Evolutionary conservation across 2,888 invertebrate genomes (phyloP).

Genomic region (Rhagonycha fulva): DNA sequence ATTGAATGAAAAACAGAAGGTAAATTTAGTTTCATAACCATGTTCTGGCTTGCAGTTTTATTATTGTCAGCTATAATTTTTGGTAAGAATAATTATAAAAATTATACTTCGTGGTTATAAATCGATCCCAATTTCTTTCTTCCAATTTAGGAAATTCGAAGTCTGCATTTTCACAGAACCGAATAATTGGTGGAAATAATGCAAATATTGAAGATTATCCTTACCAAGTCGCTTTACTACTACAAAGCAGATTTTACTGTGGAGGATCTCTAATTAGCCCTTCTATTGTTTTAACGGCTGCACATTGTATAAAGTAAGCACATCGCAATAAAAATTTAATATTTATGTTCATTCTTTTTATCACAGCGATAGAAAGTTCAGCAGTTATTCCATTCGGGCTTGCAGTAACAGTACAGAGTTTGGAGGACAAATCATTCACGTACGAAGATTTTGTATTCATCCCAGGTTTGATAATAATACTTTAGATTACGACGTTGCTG

Average conservation of each 20-base stretch:
- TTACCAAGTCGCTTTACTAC: neutral
- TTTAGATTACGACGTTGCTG: neutral
- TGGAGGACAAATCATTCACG: neutral
- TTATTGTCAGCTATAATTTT: too few relatives aligned
- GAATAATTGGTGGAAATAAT: neutral
- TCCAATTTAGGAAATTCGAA: neutral
- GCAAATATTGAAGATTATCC: neutral
- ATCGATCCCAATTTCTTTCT: too few relatives aligned
- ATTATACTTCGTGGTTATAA: too few relatives aligned
- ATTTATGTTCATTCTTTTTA: too few relatives aligned
- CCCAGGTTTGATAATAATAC: neutral
- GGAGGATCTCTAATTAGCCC: neutral
- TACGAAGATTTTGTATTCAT: neutral
- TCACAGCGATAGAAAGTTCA: too few relatives aligned
- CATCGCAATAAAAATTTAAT: neutral
- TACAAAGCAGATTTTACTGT: rapidly evolving
- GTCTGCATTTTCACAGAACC: neutral
- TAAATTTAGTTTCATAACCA: too few relatives aligned
- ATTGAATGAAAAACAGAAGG: too few relatives aligned
- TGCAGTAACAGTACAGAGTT: neutral
- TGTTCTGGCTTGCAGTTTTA: too few relatives aligned
- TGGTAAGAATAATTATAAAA: too few relatives aligned
- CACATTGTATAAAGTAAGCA: neutral
- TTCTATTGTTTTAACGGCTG: neutral
- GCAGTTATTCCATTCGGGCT: neutral